Evolutionary conservation across 1,140 invertebrate genomes (phyloP), one percentile per base, ranked within the genome.

Genomic region (Sycophila sp.): DNA sequence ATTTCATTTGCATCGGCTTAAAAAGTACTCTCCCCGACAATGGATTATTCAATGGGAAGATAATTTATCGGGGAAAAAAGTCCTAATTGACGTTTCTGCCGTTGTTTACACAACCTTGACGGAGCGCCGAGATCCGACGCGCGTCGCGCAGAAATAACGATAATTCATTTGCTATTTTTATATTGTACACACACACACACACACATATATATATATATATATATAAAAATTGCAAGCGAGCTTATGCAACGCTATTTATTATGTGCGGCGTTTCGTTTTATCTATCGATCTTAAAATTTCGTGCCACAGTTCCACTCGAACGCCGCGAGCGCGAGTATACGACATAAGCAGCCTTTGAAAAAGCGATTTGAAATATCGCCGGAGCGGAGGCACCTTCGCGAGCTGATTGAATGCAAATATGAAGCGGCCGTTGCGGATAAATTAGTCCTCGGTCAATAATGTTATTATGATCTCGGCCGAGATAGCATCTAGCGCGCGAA

Each of bases 391-490:
- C 49, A 45, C 22, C 38, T n/a, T 11, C 49, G 28, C 15, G 24
- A 55, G 26, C 53, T 56, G 34, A 56, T 56, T 56, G n/a, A 56
- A 56, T 56, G 53, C 34, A 56, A 56, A 56, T 34, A 56, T 7
- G 15, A 30, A 32, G 40, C 10, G 53, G 7, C 15, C 6, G 19
- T 15, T 19, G 40, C 40, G 13, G 42, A 47, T 17, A 47, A 68
- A 67, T 34, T 24, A 72, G 22, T 40, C 62, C 15, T 38, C 19
- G 30, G 60, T 47, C 56, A 56, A 55, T 58, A 36, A 69, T 38
- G 36, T 28, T 69, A 45, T 63, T 47, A 49, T 70, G 68, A 73
- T 73, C 45, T 38, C 30, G 71, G 53, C 60, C 36, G 28, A 63
- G 67, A 62, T 69, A 72, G 24, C 30, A 22, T 47, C 19, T 22